phyloP scores from a whole-genome alignment of 2,797 vertebrate genomes.

The Tadarida brasiliensis region DNA sequence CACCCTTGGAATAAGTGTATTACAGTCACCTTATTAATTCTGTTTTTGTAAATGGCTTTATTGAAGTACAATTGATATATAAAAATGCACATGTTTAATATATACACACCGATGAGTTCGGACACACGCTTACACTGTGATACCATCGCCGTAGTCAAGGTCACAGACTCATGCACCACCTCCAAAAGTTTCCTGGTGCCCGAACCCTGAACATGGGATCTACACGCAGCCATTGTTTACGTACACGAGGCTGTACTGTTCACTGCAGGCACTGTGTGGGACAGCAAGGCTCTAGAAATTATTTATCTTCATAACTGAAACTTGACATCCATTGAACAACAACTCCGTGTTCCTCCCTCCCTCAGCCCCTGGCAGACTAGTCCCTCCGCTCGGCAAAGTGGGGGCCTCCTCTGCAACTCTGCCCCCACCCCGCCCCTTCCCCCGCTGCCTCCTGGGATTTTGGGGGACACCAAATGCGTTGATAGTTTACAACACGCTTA shows the following conservation, averaged over 20 bases:
- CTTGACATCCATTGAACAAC: fast-evolving
- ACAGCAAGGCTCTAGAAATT: not conserved
- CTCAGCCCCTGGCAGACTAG: not conserved
- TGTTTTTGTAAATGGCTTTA: not conserved
- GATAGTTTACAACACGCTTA: not conserved
- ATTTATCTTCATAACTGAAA: not conserved
- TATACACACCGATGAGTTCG: not conserved
- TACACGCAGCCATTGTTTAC: too few relatives aligned
- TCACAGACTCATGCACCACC: too few relatives aligned
- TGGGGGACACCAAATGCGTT: too few relatives aligned
- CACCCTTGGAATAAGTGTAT: not conserved
- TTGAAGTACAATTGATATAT: not conserved
- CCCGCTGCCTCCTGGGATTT: not conserved
- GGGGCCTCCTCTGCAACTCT: too few relatives aligned
- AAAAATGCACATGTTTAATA: not conserved
- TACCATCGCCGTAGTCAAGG: too few relatives aligned
- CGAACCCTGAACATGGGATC: not conserved
- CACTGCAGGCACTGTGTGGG: fast-evolving
- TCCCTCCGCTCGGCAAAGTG: not conserved
- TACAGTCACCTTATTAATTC: not conserved
- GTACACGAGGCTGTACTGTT: too few relatives aligned
- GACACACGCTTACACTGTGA: not conserved
- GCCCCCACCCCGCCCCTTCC: not conserved
- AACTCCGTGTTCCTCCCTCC: not conserved
- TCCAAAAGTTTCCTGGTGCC: too few relatives aligned